A percentile compares a stretch with the other conserved stretches of the same genome.
Evolutionary conservation across 2,888 invertebrate species (phyloP).

Genomic region (Ariolimax columbianus): DNA sequence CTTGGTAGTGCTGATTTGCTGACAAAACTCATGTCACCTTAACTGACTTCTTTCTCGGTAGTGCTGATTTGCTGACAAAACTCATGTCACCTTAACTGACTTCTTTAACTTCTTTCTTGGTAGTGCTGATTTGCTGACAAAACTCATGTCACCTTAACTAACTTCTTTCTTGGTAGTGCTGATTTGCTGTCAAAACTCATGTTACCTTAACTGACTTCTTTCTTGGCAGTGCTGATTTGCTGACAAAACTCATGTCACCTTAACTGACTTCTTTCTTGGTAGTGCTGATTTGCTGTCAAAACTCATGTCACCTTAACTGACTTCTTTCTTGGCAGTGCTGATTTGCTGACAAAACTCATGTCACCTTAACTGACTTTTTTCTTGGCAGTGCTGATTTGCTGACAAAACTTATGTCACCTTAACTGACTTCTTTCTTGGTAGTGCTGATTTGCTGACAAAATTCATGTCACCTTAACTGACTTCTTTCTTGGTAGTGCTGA

Average conservation of each 20-base stretch:
- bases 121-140: neutral
- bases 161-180: neutral
- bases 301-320: neutral
- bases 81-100: neutral
- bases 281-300: neutral
- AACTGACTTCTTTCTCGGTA: no score
- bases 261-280: neutral
- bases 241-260: neutral
- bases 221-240: neutral
- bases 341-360: neutral
- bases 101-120: no score
- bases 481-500: neutral
- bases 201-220: neutral
- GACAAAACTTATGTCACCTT: neutral
- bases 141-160: neutral
- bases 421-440: no score
- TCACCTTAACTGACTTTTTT: neutral
- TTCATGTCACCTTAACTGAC: neutral
- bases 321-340: neutral
- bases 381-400: neutral
- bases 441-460: neutral
- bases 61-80: neutral
- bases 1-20: neutral
- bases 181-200: neutral
- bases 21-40: neutral